Base-by-base conservation (phyloP, 2,888 invertebrate genomes). In the Eilema caniola region DNA sequence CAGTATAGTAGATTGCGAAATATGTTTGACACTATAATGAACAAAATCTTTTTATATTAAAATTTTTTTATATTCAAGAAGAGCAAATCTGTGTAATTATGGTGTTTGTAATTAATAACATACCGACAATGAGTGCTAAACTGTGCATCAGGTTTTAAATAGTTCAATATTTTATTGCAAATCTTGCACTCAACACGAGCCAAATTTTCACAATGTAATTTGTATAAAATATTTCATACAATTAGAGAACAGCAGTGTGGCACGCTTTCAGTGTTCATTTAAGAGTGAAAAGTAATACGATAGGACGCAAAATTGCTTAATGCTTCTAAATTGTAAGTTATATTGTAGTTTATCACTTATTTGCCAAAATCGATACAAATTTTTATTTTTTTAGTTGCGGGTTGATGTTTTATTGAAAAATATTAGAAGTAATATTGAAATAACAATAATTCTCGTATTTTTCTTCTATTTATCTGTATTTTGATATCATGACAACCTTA, bases 131-230 rank as follows among this genome's bases (percentile, higher is more conserved):
- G 90, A 84, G 84, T 79, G 80, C 77, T 84, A 85, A 84, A 87
- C 85, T 86, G 91, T 90, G 90, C 87, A 87, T 87, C 93, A 94
- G 94, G 94, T 95, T 91, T 88, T 93, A 89, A 92, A 88, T 80
- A 90, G 83, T 90, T 90, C 78, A 90, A 89, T 89, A 88, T 87
- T 88, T 91, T 88, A 88, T 90, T 86, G 86, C 89, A 89, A 92
- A 89, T 89, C 76, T 91, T 88, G 93, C 94, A 94, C 94, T 86
- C 87, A 87, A 89, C 93, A 93, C 93, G 85, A 93, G 90, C 89
- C 88, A 89, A 88, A 85, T 86, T 87, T 86, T 89, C 93, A 92
- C 94, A 95, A 94, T 93, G 93, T 93, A 94, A 95, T 93, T 91
- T 91, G 86, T 89, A 89, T 80, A 88, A 88, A 87, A 90, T 90